Evolutionary conservation across 2,888 invertebrate species (phyloP), one percentile per base, ranked within the genome.

Genomic region (Lymantria dispar): DNA sequence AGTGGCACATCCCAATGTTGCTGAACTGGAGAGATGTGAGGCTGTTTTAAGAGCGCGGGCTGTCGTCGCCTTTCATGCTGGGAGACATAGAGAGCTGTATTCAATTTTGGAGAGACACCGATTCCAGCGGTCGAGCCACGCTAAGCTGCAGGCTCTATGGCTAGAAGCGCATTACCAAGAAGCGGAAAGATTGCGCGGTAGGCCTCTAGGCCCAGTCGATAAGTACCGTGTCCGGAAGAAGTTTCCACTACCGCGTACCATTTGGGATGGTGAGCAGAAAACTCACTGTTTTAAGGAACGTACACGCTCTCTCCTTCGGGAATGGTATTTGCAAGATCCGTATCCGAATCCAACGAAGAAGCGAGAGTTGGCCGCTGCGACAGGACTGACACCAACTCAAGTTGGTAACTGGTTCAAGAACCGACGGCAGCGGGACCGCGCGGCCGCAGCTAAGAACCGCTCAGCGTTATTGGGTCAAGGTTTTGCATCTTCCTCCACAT

Each of bases 251-350:
- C 99, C 99, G 48, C 92, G 98, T 70, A 99, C 99, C 57, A 99
- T 99, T 76, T 99, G 99, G 99, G 99, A 99, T 87, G 99, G 99
- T 53, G 99, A 99, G 85, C 99, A 99, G 92, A 99, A 99, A 67
- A 98, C 98, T 81, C 99, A 99, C 89, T 99, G 99, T 90, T 99
- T 99, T 93, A 99, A 99, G 88, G 97, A 99, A 91, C 92, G 98
- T 62, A 99, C 99, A 78, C 92, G 99, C 67, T 97, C 98, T 71
- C 92, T 99, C 65, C 93, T 99, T 64, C 92, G 99, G 58, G 99
- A 99, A 92, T 99, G 99, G 98, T 99, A 99, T 87, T 94, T 99
- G 50, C 98, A 98, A 90, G 99, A 99, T 90, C 98, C 98, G 11
- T 99, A 99, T 91, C 99, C 99, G 40, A 98, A 98, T 72, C 99